Percentiles rank a stretch among this genome's conserved stretches.
These are phyloP conservation scores for Tokudaia tokunoshimensis DNA, from an alignment of 2,797 vertebrate genomes.

Conservation along the genomic window DNA sequence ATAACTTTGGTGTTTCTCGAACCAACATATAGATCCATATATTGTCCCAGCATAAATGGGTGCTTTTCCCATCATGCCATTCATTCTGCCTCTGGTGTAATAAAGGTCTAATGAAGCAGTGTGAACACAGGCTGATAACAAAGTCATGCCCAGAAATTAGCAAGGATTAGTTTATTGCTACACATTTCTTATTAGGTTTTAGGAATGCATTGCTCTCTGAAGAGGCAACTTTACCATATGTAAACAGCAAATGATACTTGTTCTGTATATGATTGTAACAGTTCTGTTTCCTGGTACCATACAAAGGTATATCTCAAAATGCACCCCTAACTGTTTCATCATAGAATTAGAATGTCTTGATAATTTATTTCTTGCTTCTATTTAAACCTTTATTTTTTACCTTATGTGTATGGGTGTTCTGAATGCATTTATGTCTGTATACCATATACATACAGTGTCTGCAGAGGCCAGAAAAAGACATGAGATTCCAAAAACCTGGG, in stretches of 20 bases:
- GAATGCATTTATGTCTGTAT: neutral
- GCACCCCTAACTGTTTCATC: neutral
- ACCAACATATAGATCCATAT: conserved; percentile 1
- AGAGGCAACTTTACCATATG: neutral
- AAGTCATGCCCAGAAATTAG: neutral
- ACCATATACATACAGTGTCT: neutral
- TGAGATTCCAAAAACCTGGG: neutral
- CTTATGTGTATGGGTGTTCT: neutral
- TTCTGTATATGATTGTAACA: neutral
- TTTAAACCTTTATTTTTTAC: neutral
- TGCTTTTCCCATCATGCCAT: conserved; percentile 15
- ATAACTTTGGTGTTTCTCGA: neutral
- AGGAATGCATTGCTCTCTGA: conserved; percentile 29
- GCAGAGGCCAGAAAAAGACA: neutral
- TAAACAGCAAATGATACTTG: neutral
- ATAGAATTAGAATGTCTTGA: neutral
- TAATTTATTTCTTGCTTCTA: neutral
- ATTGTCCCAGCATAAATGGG: neutral
- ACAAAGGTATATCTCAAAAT: neutral
- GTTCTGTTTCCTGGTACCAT: neutral
- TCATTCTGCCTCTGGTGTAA: conserved; percentile 37
- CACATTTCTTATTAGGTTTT: conserved; percentile 55
- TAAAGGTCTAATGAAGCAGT: conserved; percentile 15
- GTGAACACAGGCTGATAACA: neutral
- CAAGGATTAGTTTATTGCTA: conserved; percentile 49